phyloP scores from a whole-genome alignment of 2,113 vertebrate genomes.

The Choloepus hoffmanni region DNA sequence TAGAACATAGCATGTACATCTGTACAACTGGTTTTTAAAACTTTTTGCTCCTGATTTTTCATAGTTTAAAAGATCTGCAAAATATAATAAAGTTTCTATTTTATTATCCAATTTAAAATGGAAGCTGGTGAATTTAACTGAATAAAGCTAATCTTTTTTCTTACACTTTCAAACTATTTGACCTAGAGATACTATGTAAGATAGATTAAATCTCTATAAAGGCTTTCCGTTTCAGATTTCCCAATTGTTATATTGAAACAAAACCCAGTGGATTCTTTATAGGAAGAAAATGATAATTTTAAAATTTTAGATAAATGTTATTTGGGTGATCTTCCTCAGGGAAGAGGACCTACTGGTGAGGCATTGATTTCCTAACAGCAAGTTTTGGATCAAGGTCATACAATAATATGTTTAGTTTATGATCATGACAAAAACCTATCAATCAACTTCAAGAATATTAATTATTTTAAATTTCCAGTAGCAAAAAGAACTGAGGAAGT shows the following conservation, averaged over 20 bases:
- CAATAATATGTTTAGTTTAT: background rate
- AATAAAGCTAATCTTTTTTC: slow-evolving; percentile 44
- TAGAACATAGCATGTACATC: slow-evolving; percentile 69
- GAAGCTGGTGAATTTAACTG: slow-evolving; percentile 70
- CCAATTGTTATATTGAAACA: background rate
- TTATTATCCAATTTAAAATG: slow-evolving; percentile 77
- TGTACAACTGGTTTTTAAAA: slow-evolving; percentile 78
- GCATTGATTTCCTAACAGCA: background rate
- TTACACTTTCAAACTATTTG: slow-evolving; percentile 12
- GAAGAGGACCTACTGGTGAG: background rate
- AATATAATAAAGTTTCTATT: slow-evolving; percentile 83
- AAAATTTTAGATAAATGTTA: background rate
- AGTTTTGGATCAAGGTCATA: background rate
- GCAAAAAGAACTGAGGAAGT: slow-evolving; percentile 11
- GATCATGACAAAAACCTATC: background rate
- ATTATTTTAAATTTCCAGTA: background rate
- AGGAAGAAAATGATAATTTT: background rate
- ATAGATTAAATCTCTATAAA: background rate
- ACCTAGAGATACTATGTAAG: background rate
- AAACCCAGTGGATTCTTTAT: background rate
- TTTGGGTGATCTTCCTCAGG: background rate
- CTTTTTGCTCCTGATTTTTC: slow-evolving; percentile 74
- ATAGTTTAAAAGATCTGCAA: slow-evolving; percentile 75
- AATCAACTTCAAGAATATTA: background rate
- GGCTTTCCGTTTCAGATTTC: background rate